A percentile compares a stretch with the other conserved stretches of the same genome.
Conservation (phyloP, 2,797 vertebrate species). For the Meriones psammophilus region DNA sequence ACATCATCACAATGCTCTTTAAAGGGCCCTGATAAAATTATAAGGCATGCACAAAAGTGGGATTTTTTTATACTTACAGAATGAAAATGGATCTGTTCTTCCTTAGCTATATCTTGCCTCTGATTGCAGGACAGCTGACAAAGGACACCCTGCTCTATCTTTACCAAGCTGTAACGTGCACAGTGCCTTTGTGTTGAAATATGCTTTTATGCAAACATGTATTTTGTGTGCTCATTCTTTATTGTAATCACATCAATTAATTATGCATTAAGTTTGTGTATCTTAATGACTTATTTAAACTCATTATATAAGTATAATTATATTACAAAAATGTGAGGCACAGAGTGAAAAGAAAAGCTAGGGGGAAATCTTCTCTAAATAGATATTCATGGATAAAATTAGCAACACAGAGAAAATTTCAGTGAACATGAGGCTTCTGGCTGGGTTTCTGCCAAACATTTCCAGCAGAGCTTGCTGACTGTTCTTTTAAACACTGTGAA, state of each 20-base stretch:
- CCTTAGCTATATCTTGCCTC: not conserved
- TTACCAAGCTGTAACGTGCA: conserved; percentile 31
- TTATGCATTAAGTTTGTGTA: conserved; percentile 73
- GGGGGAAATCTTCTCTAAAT: conserved; percentile 57
- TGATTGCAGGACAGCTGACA: not conserved
- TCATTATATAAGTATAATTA: conserved; percentile 73
- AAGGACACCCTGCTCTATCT: not conserved
- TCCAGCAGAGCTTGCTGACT: conserved; percentile 44
- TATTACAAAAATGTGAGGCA: conserved; percentile 58
- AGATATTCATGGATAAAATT: conserved; percentile 64
- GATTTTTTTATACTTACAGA: not conserved
- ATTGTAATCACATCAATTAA: conserved; percentile 77
- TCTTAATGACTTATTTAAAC: conserved; percentile 77
- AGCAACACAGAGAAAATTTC: conserved; percentile 37
- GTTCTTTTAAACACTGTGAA: conserved; percentile 48
- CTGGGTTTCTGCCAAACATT: conserved; percentile 58
- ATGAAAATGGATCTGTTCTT: conserved; percentile 16
- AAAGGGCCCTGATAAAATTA: conserved; percentile 13
- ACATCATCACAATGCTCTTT: not conserved
- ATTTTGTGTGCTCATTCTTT: conserved; percentile 66
- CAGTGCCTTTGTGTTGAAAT: not conserved
- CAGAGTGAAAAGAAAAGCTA: conserved; percentile 52
- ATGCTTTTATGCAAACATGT: conserved; percentile 48
- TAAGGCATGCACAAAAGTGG: not conserved
- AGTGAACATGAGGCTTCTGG: not conserved